Conservation (phyloP, 2,113 vertebrate species). For the Motacilla tschutschensis region DNA sequence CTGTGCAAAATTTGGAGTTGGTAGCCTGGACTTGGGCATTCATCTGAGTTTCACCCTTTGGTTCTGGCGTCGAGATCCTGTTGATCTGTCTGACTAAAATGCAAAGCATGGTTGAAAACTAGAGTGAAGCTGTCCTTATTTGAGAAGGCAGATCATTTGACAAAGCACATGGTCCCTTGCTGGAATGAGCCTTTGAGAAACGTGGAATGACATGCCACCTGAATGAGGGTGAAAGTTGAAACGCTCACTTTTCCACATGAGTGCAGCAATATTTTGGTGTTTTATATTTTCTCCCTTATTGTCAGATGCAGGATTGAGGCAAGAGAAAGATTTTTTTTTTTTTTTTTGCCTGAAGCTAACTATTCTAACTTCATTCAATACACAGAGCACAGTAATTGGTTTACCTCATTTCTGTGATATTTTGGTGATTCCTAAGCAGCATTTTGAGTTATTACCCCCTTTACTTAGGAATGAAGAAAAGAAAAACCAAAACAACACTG, state of each 20-base stretch:
- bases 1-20: neutral
- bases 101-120: neutral
- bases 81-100: neutral
- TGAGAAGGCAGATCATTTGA: neutral
- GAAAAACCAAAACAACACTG: neutral
- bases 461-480: neutral
- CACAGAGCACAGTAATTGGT: neutral
- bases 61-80: neutral
- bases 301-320: neutral
- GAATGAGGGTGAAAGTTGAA: neutral
- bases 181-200: neutral
- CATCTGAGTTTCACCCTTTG: neutral
- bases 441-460: neutral
- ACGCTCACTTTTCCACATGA: neutral
- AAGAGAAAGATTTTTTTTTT: neutral
- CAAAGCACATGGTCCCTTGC: neutral
- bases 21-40: neutral
- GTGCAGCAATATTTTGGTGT: neutral
- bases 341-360: neutral
- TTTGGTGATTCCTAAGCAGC: neutral
- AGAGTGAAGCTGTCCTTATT: neutral
- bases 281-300: neutral
- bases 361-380: neutral
- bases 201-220: neutral
- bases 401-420: neutral